Percentiles rank a stretch among this genome's conserved stretches.
Conservation (phyloP, 2,113 vertebrate species). For the Stigmatopora nigra region DNA sequence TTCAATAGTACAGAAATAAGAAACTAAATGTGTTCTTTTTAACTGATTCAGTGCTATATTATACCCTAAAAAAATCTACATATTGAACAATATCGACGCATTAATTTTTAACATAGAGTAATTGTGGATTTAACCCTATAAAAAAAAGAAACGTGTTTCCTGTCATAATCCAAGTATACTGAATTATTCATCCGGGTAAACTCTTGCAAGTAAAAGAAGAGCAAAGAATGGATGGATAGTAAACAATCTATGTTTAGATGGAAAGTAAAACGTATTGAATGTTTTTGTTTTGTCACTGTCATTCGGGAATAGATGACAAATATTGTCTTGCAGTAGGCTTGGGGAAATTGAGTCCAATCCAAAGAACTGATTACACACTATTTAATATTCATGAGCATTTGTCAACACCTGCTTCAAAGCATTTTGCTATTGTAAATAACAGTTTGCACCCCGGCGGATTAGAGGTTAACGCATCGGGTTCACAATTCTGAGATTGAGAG, state of each 20-base stretch:
- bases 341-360: conserved; percentile 13
- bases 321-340: conserved; percentile 27
- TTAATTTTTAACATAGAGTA: conserved; percentile 6
- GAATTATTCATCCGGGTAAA: conserved; percentile 50
- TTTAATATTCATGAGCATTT: conserved; percentile 37
- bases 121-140: neutral
- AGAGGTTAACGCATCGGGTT: too few relatives aligned
- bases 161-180: conserved; percentile 27
- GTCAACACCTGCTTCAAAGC: conserved; percentile 3
- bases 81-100: neutral
- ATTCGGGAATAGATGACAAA: conserved; percentile 36
- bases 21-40: too few relatives aligned
- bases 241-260: conserved; percentile 39
- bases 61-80: too few relatives aligned
- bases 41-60: too few relatives aligned
- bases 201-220: neutral
- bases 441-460: too few relatives aligned
- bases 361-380: conserved; percentile 32
- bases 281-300: conserved; percentile 30
- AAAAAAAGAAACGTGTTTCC: neutral
- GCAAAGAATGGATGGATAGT: conserved; percentile 2
- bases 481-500: too few relatives aligned
- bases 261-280: conserved; percentile 26
- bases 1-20: too few relatives aligned
- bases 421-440: conserved; percentile 12